These are phyloP conservation scores for Zonitis immaculata DNA, from an alignment of 2,888 invertebrate species.

Conservation along the genomic window DNA sequence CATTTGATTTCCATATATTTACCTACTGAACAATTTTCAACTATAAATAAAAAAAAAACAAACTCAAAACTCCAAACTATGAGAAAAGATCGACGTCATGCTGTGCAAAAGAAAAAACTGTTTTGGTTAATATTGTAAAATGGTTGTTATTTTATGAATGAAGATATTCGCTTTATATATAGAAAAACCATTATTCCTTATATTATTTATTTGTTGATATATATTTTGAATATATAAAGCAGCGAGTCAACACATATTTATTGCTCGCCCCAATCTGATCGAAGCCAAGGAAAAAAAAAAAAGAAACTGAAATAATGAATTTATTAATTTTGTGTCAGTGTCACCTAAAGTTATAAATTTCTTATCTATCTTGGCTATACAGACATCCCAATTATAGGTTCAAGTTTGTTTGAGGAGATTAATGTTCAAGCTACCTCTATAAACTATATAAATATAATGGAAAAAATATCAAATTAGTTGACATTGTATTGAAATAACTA, in stretches of 20 bases:
- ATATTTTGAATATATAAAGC: not conserved
- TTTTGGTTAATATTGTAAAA: not conserved
- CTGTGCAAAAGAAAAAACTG: not conserved
- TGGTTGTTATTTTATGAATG: not conserved
- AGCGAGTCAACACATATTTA: slow-evolving; percentile 32
- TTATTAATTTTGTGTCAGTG: slow-evolving; percentile 36
- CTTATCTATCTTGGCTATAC: slow-evolving; percentile 12
- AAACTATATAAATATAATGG: not conserved
- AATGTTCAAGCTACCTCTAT: not conserved
- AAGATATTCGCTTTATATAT: too few species aligned
- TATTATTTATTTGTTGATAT: too few species aligned
- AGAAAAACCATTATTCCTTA: too few species aligned
- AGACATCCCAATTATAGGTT: slow-evolving; percentile 16
- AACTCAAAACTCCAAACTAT: not conserved
- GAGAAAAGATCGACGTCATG: not conserved
- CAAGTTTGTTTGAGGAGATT: not conserved
- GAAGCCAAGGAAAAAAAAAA: too few species aligned
- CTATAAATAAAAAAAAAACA: not conserved
- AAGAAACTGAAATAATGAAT: too few species aligned
- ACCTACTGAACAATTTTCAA: slow-evolving; percentile 5
- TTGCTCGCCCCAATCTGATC: slow-evolving; percentile 24
- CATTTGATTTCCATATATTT: slow-evolving; percentile 30
- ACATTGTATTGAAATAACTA: not conserved
- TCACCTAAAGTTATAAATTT: slow-evolving; percentile 21
- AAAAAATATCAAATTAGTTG: slow-evolving; percentile 2